Evolutionary conservation across 2,888 invertebrate genomes (phyloP), one percentile per base, ranked within the genome.

Genomic region (Ophonus ardosiacus): DNA sequence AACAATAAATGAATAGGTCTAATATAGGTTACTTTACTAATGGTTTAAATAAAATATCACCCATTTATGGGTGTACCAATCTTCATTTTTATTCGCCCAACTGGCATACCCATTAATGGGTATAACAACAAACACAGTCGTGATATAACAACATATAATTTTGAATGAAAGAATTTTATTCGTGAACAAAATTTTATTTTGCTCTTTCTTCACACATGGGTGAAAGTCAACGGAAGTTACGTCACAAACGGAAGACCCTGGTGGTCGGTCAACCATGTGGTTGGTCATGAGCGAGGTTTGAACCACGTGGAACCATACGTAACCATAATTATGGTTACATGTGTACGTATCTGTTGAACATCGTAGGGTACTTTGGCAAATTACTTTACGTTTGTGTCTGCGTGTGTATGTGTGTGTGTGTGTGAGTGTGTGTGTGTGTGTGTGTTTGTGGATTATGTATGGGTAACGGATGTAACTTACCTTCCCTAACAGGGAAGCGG

Each of bases 211-310:
- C 43, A 51, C 43, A 51, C 43, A 10, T 51, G 43, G 13, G 43
- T 51, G 43, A 51, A 8, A 51, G 8, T 51, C 10, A 59, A 15
- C 68, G 68, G 68, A 68, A 38, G 10, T 38, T 38, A 68, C 68
- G 68, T 68, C 31, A 68, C 68, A n/a, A 65, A 15, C 38, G 38
- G 68, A 68, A 68, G 68, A 68, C 68, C 68, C 24, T 68, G 68
- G 40, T 68, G 68, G 31, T 68, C 68, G 38, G 38, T 68, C 68
- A 68, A 68, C 68, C 68, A 31, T 68, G 40, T 15, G 15, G 24
- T 68, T 21, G 63, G 18, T 68, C 68, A 68, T 68, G 68, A 68
- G 13, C 68, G 68, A 31, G 68, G 68, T n/a, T 31, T 15, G 76
- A 40, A 18, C 18, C 74, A 40, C 38, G 13, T 24, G 43, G 43